A percentile compares a stretch with the other conserved stretches of the same genome.
phyloP scores from a whole-genome alignment of 35 echinoderm and acorn worm genomes.

The Amphiura filiformis region DNA sequence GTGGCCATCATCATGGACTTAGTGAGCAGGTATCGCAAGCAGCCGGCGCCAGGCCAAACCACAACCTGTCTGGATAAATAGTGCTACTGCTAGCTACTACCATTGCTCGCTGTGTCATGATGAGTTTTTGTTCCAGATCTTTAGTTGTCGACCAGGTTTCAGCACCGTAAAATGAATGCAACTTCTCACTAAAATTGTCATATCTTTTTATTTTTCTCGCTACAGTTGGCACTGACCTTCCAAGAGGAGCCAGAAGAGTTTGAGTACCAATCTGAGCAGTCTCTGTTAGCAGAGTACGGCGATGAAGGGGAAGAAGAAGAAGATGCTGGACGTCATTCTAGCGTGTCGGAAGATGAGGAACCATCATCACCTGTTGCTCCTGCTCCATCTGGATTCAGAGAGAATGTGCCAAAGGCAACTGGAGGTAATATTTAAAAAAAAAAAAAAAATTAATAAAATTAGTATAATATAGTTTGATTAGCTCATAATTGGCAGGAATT shows the following conservation, averaged over 20 bases:
- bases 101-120: too few species aligned
- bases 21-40: too few species aligned
- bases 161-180: too few species aligned
- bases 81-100: too few species aligned
- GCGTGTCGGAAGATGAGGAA: not conserved
- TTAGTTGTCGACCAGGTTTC: too few species aligned
- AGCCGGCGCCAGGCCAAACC: too few species aligned
- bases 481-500: not conserved
- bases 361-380: too few species aligned
- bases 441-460: not conserved
- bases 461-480: not conserved
- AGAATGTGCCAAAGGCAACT: slow-evolving; percentile 20
- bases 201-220: not conserved
- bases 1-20: too few species aligned
- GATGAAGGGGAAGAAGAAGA: slow-evolving; percentile 17
- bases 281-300: slow-evolving; percentile 5
- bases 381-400: not conserved
- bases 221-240: slow-evolving; percentile 6
- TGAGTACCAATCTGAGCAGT: slow-evolving; percentile 29
- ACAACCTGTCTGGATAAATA: too few species aligned
- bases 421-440: slow-evolving; percentile 34
- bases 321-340: slow-evolving; percentile 3
- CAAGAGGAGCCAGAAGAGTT: not conserved
- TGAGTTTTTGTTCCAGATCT: too few species aligned
- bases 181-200: too few species aligned